Percentiles rank a stretch among this genome's conserved stretches.
These are phyloP conservation scores for Schizopygopsis pylzovi DNA, from an alignment of 2,797 vertebrate species.

Conservation along the genomic window DNA sequence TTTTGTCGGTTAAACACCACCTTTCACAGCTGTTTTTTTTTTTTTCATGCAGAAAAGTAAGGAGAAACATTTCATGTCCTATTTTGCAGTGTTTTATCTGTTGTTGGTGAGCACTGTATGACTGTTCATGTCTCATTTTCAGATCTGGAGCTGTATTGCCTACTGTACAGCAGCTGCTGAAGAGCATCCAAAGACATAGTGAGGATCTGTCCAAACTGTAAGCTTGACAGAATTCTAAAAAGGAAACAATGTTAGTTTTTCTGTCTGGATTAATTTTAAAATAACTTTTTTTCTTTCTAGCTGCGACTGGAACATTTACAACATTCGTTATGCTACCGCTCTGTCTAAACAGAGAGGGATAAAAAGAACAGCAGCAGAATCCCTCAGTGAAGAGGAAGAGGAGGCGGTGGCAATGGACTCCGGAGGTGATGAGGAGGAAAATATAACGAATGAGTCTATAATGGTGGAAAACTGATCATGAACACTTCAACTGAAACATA, in stretches of 20 bases:
- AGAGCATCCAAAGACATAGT: conserved; percentile 88
- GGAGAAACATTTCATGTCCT: not conserved
- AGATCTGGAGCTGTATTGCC: conserved; percentile 88
- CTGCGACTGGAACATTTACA: conserved; percentile 95
- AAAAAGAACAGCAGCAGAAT: conserved; percentile 78
- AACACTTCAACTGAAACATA: not conserved
- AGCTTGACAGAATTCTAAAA: conserved; percentile 43
- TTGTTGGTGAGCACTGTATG: not conserved
- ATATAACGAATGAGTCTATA: conserved; percentile 71
- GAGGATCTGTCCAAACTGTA: conserved; percentile 92
- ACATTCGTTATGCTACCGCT: conserved; percentile 84
- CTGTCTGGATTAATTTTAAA: not conserved
- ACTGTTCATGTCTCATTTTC: not conserved
- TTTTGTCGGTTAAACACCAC: not conserved
- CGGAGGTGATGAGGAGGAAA: conserved; percentile 69
- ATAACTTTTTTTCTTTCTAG: conserved; percentile 70
- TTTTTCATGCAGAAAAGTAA: not conserved
- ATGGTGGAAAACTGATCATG: conserved; percentile 62
- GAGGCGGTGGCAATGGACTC: conserved; percentile 34
- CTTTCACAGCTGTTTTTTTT: not conserved
- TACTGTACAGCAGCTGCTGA: conserved; percentile 90
- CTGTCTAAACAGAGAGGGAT: conserved; percentile 86
- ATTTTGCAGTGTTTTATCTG: not conserved
- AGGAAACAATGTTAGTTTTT: not conserved
- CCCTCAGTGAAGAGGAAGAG: conserved; percentile 52